Conservation (phyloP, 2,797 vertebrate species). For the Sebastes kiyomatsui region DNA sequence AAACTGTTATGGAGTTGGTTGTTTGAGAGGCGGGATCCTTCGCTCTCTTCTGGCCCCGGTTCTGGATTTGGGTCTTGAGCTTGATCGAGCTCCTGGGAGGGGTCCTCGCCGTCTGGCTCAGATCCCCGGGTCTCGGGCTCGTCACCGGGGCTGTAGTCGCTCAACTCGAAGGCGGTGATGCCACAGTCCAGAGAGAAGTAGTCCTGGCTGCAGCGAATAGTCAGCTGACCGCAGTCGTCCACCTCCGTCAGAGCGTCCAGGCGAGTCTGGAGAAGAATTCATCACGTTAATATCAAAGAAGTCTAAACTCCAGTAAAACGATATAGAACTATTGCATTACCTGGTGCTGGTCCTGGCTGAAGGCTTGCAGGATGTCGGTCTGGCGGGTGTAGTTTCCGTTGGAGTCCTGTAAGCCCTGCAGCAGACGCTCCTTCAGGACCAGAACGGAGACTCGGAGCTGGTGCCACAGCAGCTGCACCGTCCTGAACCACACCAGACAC, state of each 20-base stretch:
- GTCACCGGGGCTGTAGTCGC: constrained; percentile 95
- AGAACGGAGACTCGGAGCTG: constrained; percentile 97
- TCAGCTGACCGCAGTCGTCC: constrained; percentile 95
- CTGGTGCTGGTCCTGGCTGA: constrained; percentile 91
- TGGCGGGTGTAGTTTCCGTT: constrained; percentile 98
- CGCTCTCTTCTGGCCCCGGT: constrained; percentile 35
- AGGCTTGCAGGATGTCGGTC: constrained; percentile 97
- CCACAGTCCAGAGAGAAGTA: constrained; percentile 98
- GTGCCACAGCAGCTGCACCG: constrained; percentile 97
- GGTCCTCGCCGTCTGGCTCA: background rate
- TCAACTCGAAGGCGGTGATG: constrained; percentile 96
- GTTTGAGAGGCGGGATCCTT: constrained; percentile 83
- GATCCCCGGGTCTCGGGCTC: constrained; percentile 67
- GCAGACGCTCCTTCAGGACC: constrained; percentile 95
- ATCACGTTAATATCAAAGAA: too few relatives aligned
- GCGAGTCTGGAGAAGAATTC: constrained; percentile 82
- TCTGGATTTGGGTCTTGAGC: constrained; percentile 18
- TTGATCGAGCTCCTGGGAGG: constrained; percentile 56
- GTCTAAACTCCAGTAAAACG: too few relatives aligned
- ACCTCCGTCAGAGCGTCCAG: constrained; percentile 95
- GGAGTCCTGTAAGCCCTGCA: constrained; percentile 96
- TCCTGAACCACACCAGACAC: constrained; percentile 60
- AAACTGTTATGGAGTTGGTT: constrained; percentile 86
- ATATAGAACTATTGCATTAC: constrained; percentile 15
- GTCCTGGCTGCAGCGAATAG: constrained; percentile 98